Evolutionary conservation across 2,113 vertebrate species (phyloP).

Genomic region (Mellivora capensis): DNA sequence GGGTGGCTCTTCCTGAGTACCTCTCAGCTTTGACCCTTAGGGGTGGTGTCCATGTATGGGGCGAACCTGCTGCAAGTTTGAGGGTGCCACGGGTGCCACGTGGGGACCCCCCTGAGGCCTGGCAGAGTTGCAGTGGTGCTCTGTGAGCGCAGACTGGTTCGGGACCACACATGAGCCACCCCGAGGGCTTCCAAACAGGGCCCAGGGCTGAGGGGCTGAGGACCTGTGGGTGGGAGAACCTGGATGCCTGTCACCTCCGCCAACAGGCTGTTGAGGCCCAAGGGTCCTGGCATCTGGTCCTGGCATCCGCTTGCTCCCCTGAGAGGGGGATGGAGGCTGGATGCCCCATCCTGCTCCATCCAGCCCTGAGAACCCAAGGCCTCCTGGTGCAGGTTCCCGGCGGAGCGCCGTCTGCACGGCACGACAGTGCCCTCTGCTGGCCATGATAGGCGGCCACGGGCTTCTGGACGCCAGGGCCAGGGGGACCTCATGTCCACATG

Average conservation of each 20-base stretch:
- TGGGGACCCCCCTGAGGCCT: too few relatives aligned
- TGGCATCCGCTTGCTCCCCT: rapidly evolving
- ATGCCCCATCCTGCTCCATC: neutral
- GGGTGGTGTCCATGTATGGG: neutral
- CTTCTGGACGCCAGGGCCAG: rapidly evolving
- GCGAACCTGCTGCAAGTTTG: neutral
- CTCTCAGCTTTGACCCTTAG: neutral
- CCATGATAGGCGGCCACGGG: rapidly evolving
- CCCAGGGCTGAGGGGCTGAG: neutral
- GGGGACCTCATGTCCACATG: rapidly evolving
- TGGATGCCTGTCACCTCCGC: neutral
- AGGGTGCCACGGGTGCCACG: neutral
- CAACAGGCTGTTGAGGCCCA: neutral
- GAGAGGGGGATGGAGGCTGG: neutral
- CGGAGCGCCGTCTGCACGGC: neutral
- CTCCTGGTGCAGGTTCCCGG: rapidly evolving
- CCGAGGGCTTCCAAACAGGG: neutral
- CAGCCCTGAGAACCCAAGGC: neutral
- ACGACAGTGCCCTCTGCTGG: constrained; percentile 58
- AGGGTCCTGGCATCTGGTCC: neutral
- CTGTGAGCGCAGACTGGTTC: neutral
- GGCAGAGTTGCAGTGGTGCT: neutral
- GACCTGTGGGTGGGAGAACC: neutral
- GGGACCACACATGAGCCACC: neutral
- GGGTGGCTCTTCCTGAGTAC: neutral